Evolutionary conservation across 1,140 invertebrate genomes (phyloP).

Genomic region (Drosophila pallidifrons): DNA sequence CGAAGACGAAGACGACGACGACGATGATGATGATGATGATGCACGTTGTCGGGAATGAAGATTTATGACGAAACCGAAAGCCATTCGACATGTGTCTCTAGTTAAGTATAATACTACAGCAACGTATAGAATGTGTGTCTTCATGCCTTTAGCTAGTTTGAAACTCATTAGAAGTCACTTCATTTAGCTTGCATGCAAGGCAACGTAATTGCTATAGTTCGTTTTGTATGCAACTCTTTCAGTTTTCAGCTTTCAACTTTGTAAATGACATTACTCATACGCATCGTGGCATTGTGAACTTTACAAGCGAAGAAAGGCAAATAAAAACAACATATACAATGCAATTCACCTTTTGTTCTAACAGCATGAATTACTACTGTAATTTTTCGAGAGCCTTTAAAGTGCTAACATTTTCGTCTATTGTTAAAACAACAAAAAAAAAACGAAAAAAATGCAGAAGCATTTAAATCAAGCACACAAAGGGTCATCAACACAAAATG

Average conservation of each 20-base stretch:
- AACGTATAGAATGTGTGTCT: conserved; percentile 8
- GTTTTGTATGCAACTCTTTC: conserved; percentile 40
- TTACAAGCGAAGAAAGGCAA: conserved; percentile 14
- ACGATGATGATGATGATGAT: conserved; percentile 51
- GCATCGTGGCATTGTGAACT: conserved; percentile 31
- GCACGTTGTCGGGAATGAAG: conserved; percentile 66
- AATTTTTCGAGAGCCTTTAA: conserved; percentile 11
- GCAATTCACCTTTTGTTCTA: conserved; percentile 30
- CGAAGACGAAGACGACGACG: conserved; percentile 33
- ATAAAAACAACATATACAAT: conserved; percentile 1
- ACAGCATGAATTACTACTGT: conserved; percentile 22
- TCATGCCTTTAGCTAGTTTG: conserved; percentile 46
- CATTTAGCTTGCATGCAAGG: conserved; percentile 36
- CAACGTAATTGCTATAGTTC: conserved; percentile 53
- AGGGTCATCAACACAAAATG: not conserved
- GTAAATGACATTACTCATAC: conserved; percentile 53
- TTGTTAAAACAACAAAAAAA: conserved; percentile 12
- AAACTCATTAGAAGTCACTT: conserved; percentile 62
- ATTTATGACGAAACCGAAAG: conserved; percentile 61
- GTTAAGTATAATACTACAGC: not conserved
- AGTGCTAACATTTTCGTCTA: conserved; percentile 19
- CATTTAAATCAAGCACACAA: conserved; percentile 52
- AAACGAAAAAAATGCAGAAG: not conserved
- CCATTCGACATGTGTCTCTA: conserved; percentile 60
- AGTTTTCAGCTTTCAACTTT: conserved; percentile 34